phyloP scores from a whole-genome alignment of 2,888 invertebrate genomes.

The Dioctria rufipes region DNA sequence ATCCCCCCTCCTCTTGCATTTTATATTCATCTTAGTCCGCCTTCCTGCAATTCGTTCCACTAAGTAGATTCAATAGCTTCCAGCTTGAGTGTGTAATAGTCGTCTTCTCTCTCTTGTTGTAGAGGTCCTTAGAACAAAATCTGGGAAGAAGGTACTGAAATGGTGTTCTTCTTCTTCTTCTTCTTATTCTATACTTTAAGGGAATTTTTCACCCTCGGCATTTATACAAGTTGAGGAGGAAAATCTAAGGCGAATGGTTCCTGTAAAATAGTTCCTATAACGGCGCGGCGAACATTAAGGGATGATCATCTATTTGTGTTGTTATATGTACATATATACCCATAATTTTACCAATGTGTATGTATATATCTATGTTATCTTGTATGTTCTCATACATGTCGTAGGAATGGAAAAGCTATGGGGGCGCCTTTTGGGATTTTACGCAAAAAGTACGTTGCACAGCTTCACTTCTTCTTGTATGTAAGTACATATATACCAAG shows the following conservation, averaged over 20 bases:
- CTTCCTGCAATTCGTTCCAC: slow-evolving; percentile 42
- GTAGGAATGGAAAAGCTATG: neutral
- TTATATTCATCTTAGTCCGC: neutral
- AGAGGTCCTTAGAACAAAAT: slow-evolving; percentile 46
- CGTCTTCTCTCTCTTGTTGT: slow-evolving; percentile 1
- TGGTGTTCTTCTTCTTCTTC: slow-evolving; percentile 41
- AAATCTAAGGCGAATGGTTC: slow-evolving; percentile 50
- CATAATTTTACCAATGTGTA: neutral
- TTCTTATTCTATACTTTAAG: slow-evolving; percentile 19
- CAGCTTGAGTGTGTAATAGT: slow-evolving; percentile 52
- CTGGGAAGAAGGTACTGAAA: slow-evolving; percentile 42
- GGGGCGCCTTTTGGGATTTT: slow-evolving; percentile 33
- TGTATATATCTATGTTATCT: neutral
- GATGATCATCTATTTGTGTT: slow-evolving; percentile 44
- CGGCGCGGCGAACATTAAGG: slow-evolving; percentile 30
- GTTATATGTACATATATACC: neutral
- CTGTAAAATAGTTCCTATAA: slow-evolving; percentile 42
- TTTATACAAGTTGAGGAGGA: slow-evolving; percentile 11
- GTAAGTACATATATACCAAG: neutral
- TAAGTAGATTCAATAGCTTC: slow-evolving; percentile 54
- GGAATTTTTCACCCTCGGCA: slow-evolving; percentile 50
- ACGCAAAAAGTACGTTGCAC: slow-evolving; percentile 24
- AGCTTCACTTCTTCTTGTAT: neutral
- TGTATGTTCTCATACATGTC: no score
- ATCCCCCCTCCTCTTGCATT: neutral